These are phyloP conservation scores for Stomatorhinus ivindoensis DNA, from an alignment of 2,113 vertebrate genomes.

Conservation along the genomic window DNA sequence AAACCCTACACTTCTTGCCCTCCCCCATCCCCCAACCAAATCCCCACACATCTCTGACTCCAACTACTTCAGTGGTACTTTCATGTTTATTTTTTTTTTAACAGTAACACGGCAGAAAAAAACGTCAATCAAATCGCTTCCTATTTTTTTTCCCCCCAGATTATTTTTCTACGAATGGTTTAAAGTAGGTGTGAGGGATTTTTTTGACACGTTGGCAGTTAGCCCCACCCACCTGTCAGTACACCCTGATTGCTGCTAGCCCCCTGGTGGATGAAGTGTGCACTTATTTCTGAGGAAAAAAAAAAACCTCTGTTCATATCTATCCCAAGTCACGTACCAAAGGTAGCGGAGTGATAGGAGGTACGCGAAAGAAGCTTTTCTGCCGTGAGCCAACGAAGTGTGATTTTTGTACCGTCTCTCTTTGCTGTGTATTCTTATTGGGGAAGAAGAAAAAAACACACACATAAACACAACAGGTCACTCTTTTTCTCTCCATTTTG, in stretches of 20 bases:
- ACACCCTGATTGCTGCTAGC: conserved; percentile 44
- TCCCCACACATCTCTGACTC: conserved; percentile 87
- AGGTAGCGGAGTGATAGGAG: conserved; percentile 84
- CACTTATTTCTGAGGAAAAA: conserved; percentile 76
- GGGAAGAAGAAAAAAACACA: conserved; percentile 59
- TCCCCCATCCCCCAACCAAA: neutral
- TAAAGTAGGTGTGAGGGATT: conserved; percentile 83
- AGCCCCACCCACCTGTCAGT: conserved; percentile 72
- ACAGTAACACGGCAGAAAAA: conserved; percentile 24
- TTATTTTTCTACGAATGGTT: conserved; percentile 99
- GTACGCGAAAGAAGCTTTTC: conserved; percentile 75
- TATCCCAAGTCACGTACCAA: conserved; percentile 92
- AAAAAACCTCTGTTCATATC: conserved; percentile 74
- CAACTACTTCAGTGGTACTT: conserved; percentile 93
- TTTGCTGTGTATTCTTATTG: conserved; percentile 79
- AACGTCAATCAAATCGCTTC: conserved; percentile 83
- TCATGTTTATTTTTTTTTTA: conserved; percentile 73
- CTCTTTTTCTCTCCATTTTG: conserved; percentile 82
- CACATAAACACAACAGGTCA: conserved; percentile 61
- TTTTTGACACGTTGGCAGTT: conserved; percentile 84
- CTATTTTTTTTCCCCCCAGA: conserved; percentile 83
- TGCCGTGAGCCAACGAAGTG: conserved; percentile 67
- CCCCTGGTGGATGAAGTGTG: conserved; percentile 76
- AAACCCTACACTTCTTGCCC: conserved; percentile 73
- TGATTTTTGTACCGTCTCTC: conserved; percentile 78